Conservation (phyloP, 1,140 invertebrate species). For the Tribolium madens region DNA sequence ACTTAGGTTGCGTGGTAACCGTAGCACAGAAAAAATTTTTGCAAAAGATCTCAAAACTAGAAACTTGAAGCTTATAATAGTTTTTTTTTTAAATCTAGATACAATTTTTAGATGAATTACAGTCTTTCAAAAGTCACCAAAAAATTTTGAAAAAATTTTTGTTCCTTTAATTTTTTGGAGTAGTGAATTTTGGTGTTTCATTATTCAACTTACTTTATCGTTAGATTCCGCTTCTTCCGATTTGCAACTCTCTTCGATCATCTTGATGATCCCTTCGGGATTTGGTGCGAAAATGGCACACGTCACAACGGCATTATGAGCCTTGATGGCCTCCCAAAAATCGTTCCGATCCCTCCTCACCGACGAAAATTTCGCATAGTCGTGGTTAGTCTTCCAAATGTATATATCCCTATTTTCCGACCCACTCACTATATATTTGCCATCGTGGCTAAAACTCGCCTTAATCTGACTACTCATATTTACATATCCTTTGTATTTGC, state of each 20-base stretch:
- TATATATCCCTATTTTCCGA: conserved; percentile 99
- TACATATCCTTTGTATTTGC: conserved; percentile 94
- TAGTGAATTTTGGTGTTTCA: too few relatives aligned
- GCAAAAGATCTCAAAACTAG: too few relatives aligned
- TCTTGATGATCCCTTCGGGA: conserved; percentile 89
- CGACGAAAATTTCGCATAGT: conserved; percentile 95
- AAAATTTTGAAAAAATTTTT: too few relatives aligned
- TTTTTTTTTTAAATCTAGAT: too few relatives aligned
- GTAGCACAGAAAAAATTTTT: too few relatives aligned
- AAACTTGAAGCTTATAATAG: too few relatives aligned
- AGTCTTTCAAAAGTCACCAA: too few relatives aligned
- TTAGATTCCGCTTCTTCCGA: conserved; percentile 49
- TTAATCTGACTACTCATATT: conserved; percentile 98
- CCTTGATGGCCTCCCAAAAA: conserved; percentile 98
- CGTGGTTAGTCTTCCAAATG: conserved; percentile 96
- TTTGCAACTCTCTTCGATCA: conserved; percentile 68
- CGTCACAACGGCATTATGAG: conserved; percentile 96
- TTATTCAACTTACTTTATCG: conserved; percentile 57
- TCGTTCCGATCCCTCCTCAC: conserved; percentile 94
- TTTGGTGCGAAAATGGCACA: conserved; percentile 98
- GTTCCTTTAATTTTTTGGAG: too few relatives aligned
- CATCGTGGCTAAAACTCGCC: conserved; percentile 96
- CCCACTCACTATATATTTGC: conserved; percentile 96
- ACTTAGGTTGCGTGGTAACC: too few relatives aligned
- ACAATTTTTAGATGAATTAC: too few relatives aligned